phyloP scores from a whole-genome alignment of 1,140 invertebrate genomes.

The Drosophila quadrilineata region DNA sequence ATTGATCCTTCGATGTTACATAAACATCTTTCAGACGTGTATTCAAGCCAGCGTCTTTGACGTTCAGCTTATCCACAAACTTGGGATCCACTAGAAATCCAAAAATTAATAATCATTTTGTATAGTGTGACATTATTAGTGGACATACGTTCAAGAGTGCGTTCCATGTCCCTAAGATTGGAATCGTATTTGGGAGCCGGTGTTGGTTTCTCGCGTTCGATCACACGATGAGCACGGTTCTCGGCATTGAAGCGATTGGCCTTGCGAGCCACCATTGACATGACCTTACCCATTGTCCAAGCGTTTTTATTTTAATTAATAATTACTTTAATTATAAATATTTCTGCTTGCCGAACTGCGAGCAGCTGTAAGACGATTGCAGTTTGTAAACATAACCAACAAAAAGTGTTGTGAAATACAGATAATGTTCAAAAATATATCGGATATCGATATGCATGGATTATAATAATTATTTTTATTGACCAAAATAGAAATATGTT shows the following conservation, averaged over 20 bases:
- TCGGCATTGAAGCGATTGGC: slow-evolving; percentile 86
- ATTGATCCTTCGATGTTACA: slow-evolving; percentile 84
- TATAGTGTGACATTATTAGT: not conserved
- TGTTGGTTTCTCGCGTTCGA: slow-evolving; percentile 85
- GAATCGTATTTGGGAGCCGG: slow-evolving; percentile 85
- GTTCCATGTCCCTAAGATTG: slow-evolving; percentile 84
- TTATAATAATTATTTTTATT: no score
- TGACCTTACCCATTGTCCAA: slow-evolving; percentile 83
- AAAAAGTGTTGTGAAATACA: slow-evolving; percentile 40
- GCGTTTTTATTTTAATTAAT: slow-evolving; percentile 22
- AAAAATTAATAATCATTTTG: not conserved
- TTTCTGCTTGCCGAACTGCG: slow-evolving; percentile 1
- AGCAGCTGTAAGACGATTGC: slow-evolving; percentile 7
- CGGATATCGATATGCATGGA: no score
- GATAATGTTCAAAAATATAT: no score
- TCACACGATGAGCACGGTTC: slow-evolving; percentile 86
- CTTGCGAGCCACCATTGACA: slow-evolving; percentile 82
- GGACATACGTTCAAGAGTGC: slow-evolving; percentile 83
- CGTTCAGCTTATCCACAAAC: slow-evolving; percentile 83
- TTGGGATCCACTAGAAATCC: slow-evolving; percentile 83
- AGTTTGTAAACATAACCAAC: slow-evolving; percentile 66
- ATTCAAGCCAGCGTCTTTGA: slow-evolving; percentile 84
- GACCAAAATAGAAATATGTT: no score
- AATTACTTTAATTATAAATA: not conserved
- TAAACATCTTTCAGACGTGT: slow-evolving; percentile 86